phyloP scores from a whole-genome alignment of 2,888 invertebrate species.

The Tribolium freemani region DNA sequence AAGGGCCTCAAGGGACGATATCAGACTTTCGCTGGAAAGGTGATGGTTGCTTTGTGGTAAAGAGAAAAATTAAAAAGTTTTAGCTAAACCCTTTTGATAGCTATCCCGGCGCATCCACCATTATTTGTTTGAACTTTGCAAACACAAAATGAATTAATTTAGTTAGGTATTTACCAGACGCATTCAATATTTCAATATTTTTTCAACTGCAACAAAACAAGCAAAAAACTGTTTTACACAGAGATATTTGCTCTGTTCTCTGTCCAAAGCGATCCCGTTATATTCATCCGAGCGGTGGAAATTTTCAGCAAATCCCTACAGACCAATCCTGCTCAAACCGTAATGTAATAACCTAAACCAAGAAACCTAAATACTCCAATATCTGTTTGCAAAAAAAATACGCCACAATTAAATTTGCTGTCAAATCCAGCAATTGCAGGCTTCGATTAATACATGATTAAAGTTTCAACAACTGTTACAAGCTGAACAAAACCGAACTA shows the following conservation, averaged over 20 bases:
- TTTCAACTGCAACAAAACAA: neutral
- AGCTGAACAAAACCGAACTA: constrained; percentile 9
- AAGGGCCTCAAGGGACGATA: neutral
- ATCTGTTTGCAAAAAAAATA: neutral
- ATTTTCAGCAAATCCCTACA: neutral
- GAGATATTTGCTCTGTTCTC: neutral
- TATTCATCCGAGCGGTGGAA: neutral
- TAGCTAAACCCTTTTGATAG: neutral
- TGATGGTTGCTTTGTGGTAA: neutral
- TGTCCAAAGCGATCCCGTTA: neutral
- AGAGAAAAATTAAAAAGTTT: neutral
- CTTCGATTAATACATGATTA: constrained; percentile 21
- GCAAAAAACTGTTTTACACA: neutral
- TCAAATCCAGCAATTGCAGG: neutral
- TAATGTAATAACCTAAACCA: neutral
- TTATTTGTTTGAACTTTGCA: no score
- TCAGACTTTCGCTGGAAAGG: neutral
- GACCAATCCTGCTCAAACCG: neutral
- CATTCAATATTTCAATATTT: neutral
- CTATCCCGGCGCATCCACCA: neutral
- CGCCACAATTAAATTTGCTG: neutral
- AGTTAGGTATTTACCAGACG: neutral
- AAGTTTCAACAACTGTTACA: constrained; percentile 23
- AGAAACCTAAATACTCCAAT: neutral
- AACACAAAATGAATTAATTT: no score